Evolutionary conservation across 2,113 vertebrate species (phyloP).

Genomic region (Symphodus melops): DNA sequence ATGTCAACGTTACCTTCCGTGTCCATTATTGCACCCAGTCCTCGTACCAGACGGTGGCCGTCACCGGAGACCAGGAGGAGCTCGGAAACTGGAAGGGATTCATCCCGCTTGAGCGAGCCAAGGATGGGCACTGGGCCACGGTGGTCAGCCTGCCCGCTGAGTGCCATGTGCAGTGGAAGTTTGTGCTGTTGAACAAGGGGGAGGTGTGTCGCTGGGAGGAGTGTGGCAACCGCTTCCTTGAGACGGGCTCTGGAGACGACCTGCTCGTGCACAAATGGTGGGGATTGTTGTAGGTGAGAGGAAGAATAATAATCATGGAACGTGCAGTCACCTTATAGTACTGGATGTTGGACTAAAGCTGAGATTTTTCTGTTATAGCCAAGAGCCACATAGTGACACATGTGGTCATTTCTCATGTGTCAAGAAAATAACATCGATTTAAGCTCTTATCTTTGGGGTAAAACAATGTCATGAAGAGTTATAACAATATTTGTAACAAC

Average conservation of each 20-base stretch:
- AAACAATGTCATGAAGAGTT: neutral
- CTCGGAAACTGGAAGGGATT: constrained; percentile 90
- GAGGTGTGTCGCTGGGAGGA: constrained; percentile 93
- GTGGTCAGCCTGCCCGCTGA: constrained; percentile 85
- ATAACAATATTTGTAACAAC: neutral
- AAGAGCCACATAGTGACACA: too few relatives aligned
- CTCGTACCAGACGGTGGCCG: constrained; percentile 80
- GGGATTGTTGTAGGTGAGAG: constrained; percentile 77
- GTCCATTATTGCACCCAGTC: constrained; percentile 89
- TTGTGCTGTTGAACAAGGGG: constrained; percentile 90
- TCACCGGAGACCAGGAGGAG: constrained; percentile 88
- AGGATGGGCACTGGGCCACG: constrained; percentile 88
- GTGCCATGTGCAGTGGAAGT: constrained; percentile 92
- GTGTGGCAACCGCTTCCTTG: constrained; percentile 87
- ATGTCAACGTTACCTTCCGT: constrained; percentile 85
- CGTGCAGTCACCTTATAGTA: neutral
- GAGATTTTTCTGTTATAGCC: neutral
- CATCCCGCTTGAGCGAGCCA: constrained; percentile 80
- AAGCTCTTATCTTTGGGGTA: neutral
- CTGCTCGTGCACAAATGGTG: constrained; percentile 86
- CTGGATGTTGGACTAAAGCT: constrained; percentile 3
- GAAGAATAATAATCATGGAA: neutral
- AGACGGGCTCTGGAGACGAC: constrained; percentile 84
- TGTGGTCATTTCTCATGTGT: neutral
- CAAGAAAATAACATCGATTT: neutral